A percentile compares a stretch with the other conserved stretches of the same genome.
Conservation (phyloP, 2,888 invertebrate species). For the Macrosiphum euphorbiae region DNA sequence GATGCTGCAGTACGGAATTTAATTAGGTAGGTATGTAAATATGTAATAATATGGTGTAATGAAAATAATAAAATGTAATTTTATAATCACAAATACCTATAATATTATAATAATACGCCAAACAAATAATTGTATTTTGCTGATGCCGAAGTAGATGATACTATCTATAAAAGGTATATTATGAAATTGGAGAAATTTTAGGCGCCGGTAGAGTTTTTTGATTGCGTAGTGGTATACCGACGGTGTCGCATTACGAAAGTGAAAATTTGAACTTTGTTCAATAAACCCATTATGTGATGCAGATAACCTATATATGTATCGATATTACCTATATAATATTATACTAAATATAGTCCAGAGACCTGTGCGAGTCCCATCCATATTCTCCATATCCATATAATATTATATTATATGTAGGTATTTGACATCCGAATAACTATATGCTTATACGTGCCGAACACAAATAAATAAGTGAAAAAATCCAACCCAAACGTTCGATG, state of each 20-base stretch:
- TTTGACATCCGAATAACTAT: background rate
- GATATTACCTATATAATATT: no score
- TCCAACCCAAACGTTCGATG: background rate
- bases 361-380: background rate
- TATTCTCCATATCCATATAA: background rate
- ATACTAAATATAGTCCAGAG: no score
- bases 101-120: background rate
- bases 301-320: no score
- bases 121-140: background rate
- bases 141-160: background rate
- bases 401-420: background rate
- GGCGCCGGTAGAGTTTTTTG: background rate
- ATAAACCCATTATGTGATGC: background rate
- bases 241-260: background rate
- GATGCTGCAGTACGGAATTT: background rate
- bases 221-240: background rate
- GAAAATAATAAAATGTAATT: slow-evolving; percentile 2
- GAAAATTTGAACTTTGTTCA: background rate
- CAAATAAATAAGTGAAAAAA: background rate
- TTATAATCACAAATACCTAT: background rate
- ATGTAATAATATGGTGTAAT: background rate
- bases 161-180: background rate
- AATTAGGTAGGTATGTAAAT: background rate
- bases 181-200: background rate
- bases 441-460: background rate